Evolutionary conservation across 2,888 invertebrate species (phyloP), one percentile per base, ranked within the genome.

Genomic region (Cerastis leucographa): DNA sequence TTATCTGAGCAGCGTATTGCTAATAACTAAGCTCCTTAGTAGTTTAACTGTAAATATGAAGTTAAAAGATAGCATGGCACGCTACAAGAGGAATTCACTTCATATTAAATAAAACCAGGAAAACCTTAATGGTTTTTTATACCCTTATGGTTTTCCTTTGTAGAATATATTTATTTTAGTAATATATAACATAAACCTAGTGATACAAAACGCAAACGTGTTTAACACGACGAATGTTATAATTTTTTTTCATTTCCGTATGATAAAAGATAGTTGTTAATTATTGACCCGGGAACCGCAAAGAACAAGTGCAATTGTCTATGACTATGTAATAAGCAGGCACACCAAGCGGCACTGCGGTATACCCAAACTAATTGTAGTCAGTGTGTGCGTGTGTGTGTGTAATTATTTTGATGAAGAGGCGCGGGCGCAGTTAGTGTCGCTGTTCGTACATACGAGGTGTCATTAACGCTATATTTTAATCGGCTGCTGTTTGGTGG

Each of bases 331-430:
- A 71, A 77, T 46, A 51, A 59, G 61, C 51, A 67, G 51, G 61
- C 62, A 56, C 12, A 62, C 56, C 42, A n/a, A 46, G 54, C 76
- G 69, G 22, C 61, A 49, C 62, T 79, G 80, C 75, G 75, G 46
- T 80, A 78, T 72, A 78, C 66, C 51, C 66, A 78, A 67, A 78
- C 79, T 83, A 81, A 83, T 84, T 85, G 86, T 80, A 71, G 70
- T 70, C 67, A 80, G 78, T 74, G 69, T 12, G 62, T 22, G 35
- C 68, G 72, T 71, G 72, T 74, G 65, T 84, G 83, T 71, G 70
- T 68, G 74, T 89, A 89, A 90, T 90, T 90, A 88, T 69, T 82
- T 85, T 90, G 87, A 91, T 91, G 87, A 89, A 91, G 90, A 90
- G 84, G 86, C 87, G 86, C 84, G 74, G 62, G 86, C 87, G 78